Conservation (phyloP, 2,888 invertebrate species). For the Oeneis ivallda region DNA sequence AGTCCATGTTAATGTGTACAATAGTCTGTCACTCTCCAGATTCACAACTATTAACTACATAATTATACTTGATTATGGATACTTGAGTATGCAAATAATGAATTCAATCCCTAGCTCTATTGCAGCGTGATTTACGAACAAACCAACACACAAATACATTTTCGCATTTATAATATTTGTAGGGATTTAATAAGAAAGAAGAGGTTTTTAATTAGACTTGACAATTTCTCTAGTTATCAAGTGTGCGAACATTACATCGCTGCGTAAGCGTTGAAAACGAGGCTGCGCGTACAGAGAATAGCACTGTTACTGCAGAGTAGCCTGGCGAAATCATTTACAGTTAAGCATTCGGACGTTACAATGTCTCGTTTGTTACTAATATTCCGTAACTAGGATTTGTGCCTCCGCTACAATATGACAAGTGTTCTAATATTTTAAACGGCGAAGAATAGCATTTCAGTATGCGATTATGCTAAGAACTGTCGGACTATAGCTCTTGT, state of each 20-base stretch:
- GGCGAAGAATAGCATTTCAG: slow-evolving; percentile 11
- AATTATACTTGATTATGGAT: too few relatives aligned
- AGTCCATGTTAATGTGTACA: too few relatives aligned
- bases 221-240: background rate
- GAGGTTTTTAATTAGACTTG: background rate
- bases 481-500: background rate
- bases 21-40: too few relatives aligned
- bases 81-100: too few relatives aligned
- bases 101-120: too few relatives aligned
- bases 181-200: background rate
- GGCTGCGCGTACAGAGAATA: background rate
- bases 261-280: background rate
- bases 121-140: too few relatives aligned
- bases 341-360: slow-evolving; percentile 37
- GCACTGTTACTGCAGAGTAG: slow-evolving; percentile 7
- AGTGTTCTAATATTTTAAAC: slow-evolving; percentile 29
- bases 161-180: too few relatives aligned
- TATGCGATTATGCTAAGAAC: background rate
- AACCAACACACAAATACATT: too few relatives aligned
- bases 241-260: background rate
- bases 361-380: slow-evolving; percentile 31
- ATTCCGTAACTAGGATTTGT: slow-evolving; percentile 29
- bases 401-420: slow-evolving; percentile 29
- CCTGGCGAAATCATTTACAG: slow-evolving; percentile 38
- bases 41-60: too few relatives aligned